Conservation (phyloP, 1,140 invertebrate genomes). For the Andricus grossulariae region DNA sequence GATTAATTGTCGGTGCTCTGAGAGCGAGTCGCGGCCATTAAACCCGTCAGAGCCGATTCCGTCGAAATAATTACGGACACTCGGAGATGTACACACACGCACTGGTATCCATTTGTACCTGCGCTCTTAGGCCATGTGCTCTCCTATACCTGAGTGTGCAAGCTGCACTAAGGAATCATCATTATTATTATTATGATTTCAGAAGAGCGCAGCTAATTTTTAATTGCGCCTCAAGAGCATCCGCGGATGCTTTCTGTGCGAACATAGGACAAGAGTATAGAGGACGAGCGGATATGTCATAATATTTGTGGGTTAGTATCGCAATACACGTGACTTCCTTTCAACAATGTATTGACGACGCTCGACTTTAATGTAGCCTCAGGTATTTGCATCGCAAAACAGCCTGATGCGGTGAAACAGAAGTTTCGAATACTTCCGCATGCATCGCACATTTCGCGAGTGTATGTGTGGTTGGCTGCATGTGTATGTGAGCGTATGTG, state of each 20-base stretch:
- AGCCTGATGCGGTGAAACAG: slow-evolving; percentile 56
- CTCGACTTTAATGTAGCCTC: slow-evolving; percentile 43
- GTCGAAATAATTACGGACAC: slow-evolving; percentile 64
- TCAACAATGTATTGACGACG: slow-evolving; percentile 53
- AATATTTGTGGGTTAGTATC: slow-evolving; percentile 39
- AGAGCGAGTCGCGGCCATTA: slow-evolving; percentile 61
- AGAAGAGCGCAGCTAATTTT: slow-evolving; percentile 53
- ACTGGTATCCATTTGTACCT: slow-evolving; percentile 33
- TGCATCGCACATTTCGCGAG: slow-evolving; percentile 22
- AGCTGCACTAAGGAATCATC: slow-evolving; percentile 41
- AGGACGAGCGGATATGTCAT: neutral
- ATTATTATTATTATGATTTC: neutral
- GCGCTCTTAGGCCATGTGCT: slow-evolving; percentile 28
- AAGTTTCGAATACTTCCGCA: slow-evolving; percentile 54
- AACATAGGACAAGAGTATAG: neutral
- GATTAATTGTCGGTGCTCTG: slow-evolving; percentile 63
- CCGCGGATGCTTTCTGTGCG: too few relatives aligned
- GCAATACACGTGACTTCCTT: slow-evolving; percentile 49
- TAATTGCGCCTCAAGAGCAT: slow-evolving; percentile 41
- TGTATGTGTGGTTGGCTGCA: too few relatives aligned
- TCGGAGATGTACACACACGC: slow-evolving; percentile 40
- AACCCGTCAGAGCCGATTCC: slow-evolving; percentile 63
- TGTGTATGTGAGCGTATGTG: too few relatives aligned
- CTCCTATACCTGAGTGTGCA: slow-evolving; percentile 43
- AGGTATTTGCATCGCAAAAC: slow-evolving; percentile 55